Conservation (phyloP, 1,140 invertebrate species). For the Drosophila serrata region DNA sequence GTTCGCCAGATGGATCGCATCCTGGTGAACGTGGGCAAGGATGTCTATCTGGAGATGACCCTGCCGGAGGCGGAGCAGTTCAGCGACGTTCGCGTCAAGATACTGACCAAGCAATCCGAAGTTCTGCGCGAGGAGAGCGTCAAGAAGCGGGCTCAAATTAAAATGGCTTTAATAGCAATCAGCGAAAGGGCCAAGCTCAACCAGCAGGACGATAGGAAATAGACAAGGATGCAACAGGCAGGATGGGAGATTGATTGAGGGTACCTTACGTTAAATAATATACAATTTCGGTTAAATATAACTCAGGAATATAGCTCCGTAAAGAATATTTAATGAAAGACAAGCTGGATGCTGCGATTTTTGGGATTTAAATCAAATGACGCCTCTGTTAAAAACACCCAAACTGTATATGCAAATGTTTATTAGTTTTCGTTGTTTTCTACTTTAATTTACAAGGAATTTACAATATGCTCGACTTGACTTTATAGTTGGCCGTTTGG, state of each 20-base stretch:
- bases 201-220: conserved; percentile 12
- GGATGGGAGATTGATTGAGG: no score
- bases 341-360: background rate
- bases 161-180: conserved; percentile 90
- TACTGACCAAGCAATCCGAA: conserved; percentile 88
- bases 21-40: conserved; percentile 91
- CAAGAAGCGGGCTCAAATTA: conserved; percentile 92
- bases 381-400: no score
- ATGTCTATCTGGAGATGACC: conserved; percentile 91
- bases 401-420: conserved; percentile 18
- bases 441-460: conserved; percentile 67
- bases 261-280: background rate
- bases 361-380: no score
- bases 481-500: conserved; percentile 30
- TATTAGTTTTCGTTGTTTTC: conserved; percentile 41
- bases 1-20: conserved; percentile 90
- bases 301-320: background rate
- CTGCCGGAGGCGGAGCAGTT: conserved; percentile 90
- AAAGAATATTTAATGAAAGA: background rate
- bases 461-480: conserved; percentile 31
- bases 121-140: conserved; percentile 89
- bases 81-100: conserved; percentile 89
- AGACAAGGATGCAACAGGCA: background rate
- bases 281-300: background rate
- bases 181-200: conserved; percentile 86